phyloP scores from a whole-genome alignment of 2,113 vertebrate species.

The Tenrec ecaudatus region DNA sequence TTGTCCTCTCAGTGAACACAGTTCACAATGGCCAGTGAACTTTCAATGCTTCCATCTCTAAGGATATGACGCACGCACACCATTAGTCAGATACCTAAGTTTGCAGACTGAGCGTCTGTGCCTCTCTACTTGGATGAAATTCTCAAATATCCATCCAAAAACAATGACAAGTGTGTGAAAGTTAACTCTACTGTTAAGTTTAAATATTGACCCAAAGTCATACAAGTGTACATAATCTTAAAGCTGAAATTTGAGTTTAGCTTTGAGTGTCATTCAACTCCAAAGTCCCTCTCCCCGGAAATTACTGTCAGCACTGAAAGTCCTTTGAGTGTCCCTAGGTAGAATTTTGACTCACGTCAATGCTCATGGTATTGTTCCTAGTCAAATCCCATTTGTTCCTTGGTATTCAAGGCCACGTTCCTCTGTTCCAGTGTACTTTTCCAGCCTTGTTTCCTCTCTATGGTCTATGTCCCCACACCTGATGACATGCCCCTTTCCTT shows the following conservation, averaged over 20 bases:
- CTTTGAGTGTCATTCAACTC: not conserved
- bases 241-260: not conserved
- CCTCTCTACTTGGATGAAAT: constrained; percentile 7
- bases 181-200: not conserved
- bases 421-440: not conserved
- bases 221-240: not conserved
- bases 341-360: not conserved
- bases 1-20: not conserved
- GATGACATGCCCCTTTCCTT: not conserved
- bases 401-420: not conserved
- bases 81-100: not conserved
- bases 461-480: not conserved
- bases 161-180: not conserved
- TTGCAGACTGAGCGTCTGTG: not conserved
- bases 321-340: not conserved
- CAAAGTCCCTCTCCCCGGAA: not conserved
- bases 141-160: constrained; percentile 13
- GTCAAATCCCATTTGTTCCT: not conserved
- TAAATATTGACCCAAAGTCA: not conserved
- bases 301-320: not conserved
- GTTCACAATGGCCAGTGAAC: not conserved
- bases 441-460: not conserved
- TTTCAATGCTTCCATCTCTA: not conserved
- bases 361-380: not conserved
- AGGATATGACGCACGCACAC: not conserved